Percentiles rank a stretch among this genome's conserved stretches.
phyloP scores from a whole-genome alignment of 2,888 invertebrate species.

The Tetramorium bicarinatum region DNA sequence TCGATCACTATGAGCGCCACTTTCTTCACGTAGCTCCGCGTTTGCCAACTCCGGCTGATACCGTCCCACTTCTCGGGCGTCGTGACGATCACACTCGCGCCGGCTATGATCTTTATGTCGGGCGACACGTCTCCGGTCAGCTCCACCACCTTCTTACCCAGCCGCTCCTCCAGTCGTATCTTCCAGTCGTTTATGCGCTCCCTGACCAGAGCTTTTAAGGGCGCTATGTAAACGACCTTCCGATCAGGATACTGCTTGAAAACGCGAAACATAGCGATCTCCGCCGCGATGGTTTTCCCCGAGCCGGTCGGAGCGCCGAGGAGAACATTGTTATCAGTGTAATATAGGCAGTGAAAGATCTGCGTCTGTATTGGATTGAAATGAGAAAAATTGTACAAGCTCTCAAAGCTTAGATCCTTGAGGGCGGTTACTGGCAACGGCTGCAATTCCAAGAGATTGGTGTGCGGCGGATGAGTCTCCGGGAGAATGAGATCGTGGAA shows the following conservation, averaged over 20 bases:
- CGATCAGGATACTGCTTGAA: constrained; percentile 93
- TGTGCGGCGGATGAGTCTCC: constrained; percentile 96
- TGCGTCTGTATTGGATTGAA: constrained; percentile 99
- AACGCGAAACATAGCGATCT: constrained; percentile 97
- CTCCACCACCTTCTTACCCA: constrained; percentile 96
- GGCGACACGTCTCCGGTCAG: constrained; percentile 97
- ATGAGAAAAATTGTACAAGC: constrained; percentile 95
- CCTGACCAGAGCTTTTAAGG: constrained; percentile 98
- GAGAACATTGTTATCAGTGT: constrained; percentile 97
- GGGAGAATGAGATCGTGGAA: constrained; percentile 97
- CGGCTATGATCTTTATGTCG: constrained; percentile 93
- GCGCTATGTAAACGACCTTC: constrained; percentile 99
- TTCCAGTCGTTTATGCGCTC: constrained; percentile 99
- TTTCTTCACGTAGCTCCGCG: constrained; percentile 96
- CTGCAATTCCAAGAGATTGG: constrained; percentile 95
- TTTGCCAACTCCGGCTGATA: constrained; percentile 99
- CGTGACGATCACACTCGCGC: constrained; percentile 97
- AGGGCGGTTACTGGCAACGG: constrained; percentile 96
- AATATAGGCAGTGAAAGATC: constrained; percentile 98
- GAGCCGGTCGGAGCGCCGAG: constrained; percentile 98
- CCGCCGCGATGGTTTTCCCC: constrained; percentile 99
- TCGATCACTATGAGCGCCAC: constrained; percentile 98
- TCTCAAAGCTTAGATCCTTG: constrained; percentile 92
- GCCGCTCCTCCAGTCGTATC: constrained; percentile 90
- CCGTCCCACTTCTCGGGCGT: constrained; percentile 99